A percentile compares a stretch with the other conserved stretches of the same genome.
phyloP scores from a whole-genome alignment of 2,113 vertebrate species.

The Phainopepla nitens region DNA sequence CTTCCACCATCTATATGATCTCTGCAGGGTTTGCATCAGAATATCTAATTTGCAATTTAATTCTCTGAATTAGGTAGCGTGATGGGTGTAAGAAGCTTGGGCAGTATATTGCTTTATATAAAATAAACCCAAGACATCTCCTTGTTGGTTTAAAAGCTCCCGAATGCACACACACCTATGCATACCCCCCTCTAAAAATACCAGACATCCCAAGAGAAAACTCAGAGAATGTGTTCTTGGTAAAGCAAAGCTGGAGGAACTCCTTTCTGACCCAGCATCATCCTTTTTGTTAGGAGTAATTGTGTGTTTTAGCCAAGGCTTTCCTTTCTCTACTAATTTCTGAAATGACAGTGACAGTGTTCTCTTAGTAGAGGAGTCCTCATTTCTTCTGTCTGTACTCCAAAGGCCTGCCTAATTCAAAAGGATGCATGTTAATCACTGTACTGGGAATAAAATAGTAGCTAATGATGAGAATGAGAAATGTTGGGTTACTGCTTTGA shows the following conservation, averaged over 20 bases:
- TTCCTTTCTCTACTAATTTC: neutral
- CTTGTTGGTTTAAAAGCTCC: neutral
- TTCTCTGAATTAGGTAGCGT: neutral
- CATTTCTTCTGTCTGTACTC: neutral
- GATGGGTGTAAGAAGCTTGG: neutral
- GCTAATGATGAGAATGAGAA: neutral
- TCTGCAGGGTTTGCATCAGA: neutral
- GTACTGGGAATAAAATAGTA: neutral
- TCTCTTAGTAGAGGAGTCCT: neutral
- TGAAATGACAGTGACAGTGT: neutral
- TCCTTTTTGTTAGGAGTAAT: neutral
- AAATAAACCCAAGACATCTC: neutral
- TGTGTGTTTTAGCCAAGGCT: neutral
- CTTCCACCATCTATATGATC: rapidly evolving
- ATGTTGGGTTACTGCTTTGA: neutral
- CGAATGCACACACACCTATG: neutral
- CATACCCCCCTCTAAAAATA: rapidly evolving
- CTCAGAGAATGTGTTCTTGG: neutral
- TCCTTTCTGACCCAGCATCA: neutral
- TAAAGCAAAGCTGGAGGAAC: neutral
- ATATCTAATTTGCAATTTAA: neutral
- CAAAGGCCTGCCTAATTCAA: neutral
- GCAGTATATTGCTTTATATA: neutral
- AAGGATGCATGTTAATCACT: neutral
- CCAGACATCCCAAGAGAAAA: neutral